Conservation (phyloP, 2,113 vertebrate genomes). For the Hiodon tergisus region DNA sequence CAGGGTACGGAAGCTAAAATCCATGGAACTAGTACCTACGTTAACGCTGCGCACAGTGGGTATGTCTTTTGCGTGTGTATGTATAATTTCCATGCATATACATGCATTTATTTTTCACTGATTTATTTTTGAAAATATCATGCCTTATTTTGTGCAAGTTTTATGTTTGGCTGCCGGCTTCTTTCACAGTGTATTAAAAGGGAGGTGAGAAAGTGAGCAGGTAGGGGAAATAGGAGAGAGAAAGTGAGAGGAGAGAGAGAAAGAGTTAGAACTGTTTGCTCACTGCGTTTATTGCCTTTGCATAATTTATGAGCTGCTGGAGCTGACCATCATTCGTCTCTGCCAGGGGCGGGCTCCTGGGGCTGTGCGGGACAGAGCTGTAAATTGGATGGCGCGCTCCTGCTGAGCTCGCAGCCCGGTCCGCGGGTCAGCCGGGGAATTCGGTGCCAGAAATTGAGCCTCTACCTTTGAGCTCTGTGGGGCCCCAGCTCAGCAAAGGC, state of each 20-base stretch:
- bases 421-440: constrained; percentile 69
- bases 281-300: constrained; percentile 89
- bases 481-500: constrained; percentile 63
- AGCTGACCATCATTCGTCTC: constrained; percentile 76
- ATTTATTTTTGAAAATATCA: constrained; percentile 29
- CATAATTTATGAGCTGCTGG: constrained; percentile 92
- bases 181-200: constrained; percentile 53
- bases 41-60: constrained; percentile 29
- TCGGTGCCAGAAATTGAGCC: constrained; percentile 63
- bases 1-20: constrained; percentile 33
- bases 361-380: constrained; percentile 78
- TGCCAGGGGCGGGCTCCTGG: constrained; percentile 79
- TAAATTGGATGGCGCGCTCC: constrained; percentile 85
- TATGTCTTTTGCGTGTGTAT: constrained; percentile 1
- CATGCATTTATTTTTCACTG: background rate
- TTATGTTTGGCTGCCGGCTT: constrained; percentile 50
- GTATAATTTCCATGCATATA: constrained; percentile 22
- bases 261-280: constrained; percentile 72
- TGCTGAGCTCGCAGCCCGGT: constrained; percentile 76
- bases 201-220: constrained; percentile 38
- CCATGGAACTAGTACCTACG: constrained; percentile 22
- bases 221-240: constrained; percentile 30
- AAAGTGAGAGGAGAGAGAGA: constrained; percentile 39
- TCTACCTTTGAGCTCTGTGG: constrained; percentile 68
- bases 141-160: constrained; percentile 42